Evolutionary conservation across 2,113 vertebrate species (phyloP).

Genomic region (Eulemur rufifrons): DNA sequence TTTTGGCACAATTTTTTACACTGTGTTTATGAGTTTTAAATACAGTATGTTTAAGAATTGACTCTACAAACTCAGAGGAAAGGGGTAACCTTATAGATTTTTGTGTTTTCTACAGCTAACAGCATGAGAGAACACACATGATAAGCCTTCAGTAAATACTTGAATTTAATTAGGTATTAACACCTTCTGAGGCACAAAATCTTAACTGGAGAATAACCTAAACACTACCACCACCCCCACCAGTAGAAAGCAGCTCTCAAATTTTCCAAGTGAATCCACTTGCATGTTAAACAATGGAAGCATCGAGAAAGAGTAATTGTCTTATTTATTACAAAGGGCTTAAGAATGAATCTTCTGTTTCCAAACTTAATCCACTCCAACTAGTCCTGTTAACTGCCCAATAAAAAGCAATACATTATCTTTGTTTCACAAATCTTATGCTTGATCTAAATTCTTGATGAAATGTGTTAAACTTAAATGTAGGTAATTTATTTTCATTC

Average conservation of each 20-base stretch:
- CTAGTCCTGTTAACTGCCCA: conserved; percentile 24
- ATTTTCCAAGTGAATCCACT: conserved; percentile 54
- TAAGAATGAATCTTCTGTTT: conserved; percentile 63
- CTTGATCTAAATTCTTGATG: conserved; percentile 24
- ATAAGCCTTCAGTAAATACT: conserved; percentile 38
- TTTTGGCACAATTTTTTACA: not conserved
- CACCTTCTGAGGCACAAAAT: not conserved
- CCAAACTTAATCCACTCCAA: conserved; percentile 69
- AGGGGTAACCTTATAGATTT: not conserved
- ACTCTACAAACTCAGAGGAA: not conserved
- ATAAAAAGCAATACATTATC: not conserved
- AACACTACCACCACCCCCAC: not conserved
- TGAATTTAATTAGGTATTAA: conserved; percentile 23
- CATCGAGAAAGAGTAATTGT: conserved; percentile 53
- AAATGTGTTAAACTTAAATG: conserved; percentile 17
- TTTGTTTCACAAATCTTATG: conserved; percentile 8
- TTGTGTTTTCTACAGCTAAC: not conserved
- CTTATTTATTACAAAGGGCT: conserved; percentile 42
- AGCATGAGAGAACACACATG: not conserved
- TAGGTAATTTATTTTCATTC: not conserved
- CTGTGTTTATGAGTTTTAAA: conserved; percentile 39
- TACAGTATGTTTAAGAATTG: not conserved
- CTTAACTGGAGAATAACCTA: conserved; percentile 27
- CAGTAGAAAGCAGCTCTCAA: conserved; percentile 33
- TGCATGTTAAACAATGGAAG: conserved; percentile 37